Evolutionary conservation across 2,113 vertebrate species (phyloP).

Genomic region (Dasypus novemcinctus): DNA sequence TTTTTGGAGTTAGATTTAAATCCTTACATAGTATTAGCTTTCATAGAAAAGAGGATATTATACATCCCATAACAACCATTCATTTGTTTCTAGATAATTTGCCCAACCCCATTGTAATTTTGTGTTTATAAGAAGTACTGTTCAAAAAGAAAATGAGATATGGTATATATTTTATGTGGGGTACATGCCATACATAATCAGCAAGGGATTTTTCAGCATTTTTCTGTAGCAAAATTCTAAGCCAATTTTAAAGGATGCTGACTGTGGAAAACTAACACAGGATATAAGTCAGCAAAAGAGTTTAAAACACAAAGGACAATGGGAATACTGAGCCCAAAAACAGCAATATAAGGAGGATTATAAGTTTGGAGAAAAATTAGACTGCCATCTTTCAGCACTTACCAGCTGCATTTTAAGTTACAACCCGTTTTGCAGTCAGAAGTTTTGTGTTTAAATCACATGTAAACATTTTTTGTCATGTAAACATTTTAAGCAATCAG

Average conservation of each 20-base stretch:
- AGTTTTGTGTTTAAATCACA: slow-evolving; percentile 27
- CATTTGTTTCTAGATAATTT: slow-evolving; percentile 40
- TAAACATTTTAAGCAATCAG: slow-evolving; percentile 44
- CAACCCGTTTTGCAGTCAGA: slow-evolving; percentile 44
- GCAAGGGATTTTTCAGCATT: slow-evolving; percentile 68
- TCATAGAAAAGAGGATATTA: not conserved
- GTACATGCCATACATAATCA: slow-evolving; percentile 42
- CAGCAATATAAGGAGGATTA: slow-evolving; percentile 13
- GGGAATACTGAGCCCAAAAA: slow-evolving; percentile 46
- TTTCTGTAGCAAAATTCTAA: slow-evolving; percentile 67
- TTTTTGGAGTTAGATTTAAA: slow-evolving; percentile 28
- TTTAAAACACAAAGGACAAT: slow-evolving; percentile 66
- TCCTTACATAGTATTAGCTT: not conserved
- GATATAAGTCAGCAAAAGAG: slow-evolving; percentile 70
- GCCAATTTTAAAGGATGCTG: slow-evolving; percentile 72
- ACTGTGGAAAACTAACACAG: slow-evolving; percentile 64
- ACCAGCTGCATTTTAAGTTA: slow-evolving; percentile 40
- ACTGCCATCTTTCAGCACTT: slow-evolving; percentile 45
- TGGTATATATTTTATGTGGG: slow-evolving; percentile 29
- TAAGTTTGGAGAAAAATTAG: slow-evolving; percentile 59
- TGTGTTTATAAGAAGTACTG: slow-evolving; percentile 47
- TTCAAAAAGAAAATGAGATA: slow-evolving; percentile 59
- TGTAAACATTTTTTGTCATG: slow-evolving; percentile 9
- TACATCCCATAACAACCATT: not conserved
- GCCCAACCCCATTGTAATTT: slow-evolving; percentile 49